phyloP scores from a whole-genome alignment of 1,140 invertebrate species.

The Macrobrachium nipponense region DNA sequence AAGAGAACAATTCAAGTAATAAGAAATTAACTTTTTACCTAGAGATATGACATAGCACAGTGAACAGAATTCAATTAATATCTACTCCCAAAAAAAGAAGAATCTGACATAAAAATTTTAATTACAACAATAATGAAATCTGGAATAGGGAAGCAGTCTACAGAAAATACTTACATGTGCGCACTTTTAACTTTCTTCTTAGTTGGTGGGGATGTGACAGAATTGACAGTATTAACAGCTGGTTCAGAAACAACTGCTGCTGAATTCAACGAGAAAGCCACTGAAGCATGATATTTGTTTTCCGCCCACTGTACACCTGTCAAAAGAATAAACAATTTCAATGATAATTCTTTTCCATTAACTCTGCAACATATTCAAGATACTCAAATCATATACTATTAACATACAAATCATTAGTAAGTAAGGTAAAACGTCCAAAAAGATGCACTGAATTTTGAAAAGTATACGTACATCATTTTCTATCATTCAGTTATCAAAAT shows the following conservation, averaged over 20 bases:
- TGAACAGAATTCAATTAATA: no score
- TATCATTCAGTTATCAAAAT: no score
- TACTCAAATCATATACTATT: background rate
- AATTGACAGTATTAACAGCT: constrained; percentile 76
- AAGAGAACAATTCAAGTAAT: no score
- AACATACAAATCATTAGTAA: no score
- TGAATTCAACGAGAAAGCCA: constrained; percentile 61
- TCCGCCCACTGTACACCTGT: constrained; percentile 70
- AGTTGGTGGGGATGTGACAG: constrained; percentile 69
- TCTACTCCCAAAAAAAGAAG: no score
- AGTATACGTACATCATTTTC: no score
- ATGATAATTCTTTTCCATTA: background rate
- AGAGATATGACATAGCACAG: no score
- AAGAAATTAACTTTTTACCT: no score
- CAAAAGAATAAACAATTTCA: constrained; percentile 47
- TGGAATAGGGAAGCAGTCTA: background rate
- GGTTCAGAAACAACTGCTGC: constrained; percentile 77
- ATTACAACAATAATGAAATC: no score
- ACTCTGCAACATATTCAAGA: background rate
- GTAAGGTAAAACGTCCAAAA: no score
- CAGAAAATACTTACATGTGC: constrained; percentile 73
- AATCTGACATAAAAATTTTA: no score
- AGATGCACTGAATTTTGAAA: no score
- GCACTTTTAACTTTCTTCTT: constrained; percentile 76
- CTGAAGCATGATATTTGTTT: constrained; percentile 87